Percentiles rank a stretch among this genome's conserved stretches.
phyloP scores from a whole-genome alignment of 2,113 vertebrate species.

The Pteruthius melanotis region DNA sequence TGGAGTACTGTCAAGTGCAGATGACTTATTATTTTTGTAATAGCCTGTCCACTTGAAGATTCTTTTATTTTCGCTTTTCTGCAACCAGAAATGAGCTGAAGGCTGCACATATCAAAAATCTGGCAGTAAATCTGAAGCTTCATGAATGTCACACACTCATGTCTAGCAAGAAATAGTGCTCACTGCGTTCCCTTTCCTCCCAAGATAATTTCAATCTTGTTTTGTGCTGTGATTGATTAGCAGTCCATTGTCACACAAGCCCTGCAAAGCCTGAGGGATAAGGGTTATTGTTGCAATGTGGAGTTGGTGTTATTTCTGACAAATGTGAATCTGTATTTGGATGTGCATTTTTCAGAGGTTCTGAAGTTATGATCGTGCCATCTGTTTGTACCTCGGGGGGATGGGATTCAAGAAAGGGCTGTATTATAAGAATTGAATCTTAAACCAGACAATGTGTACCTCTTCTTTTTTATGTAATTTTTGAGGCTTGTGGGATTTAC shows the following conservation, averaged over 20 bases:
- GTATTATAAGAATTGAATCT: background rate
- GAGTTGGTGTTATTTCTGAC: background rate
- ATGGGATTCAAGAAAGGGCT: background rate
- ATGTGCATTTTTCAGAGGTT: background rate
- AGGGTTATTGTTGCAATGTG: background rate
- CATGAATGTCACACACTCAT: accelerated
- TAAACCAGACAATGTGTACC: background rate
- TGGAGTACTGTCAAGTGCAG: background rate
- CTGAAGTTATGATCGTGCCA: background rate
- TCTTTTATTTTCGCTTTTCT: background rate
- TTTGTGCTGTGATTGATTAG: background rate
- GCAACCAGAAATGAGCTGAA: background rate
- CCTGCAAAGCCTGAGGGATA: background rate
- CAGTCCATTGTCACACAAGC: background rate
- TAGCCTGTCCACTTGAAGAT: background rate
- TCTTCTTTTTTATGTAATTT: background rate
- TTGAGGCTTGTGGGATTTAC: background rate
- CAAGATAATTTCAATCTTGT: background rate
- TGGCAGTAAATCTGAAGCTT: background rate
- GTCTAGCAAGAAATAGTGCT: background rate
- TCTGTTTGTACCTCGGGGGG: background rate
- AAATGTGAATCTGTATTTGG: background rate
- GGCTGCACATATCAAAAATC: background rate
- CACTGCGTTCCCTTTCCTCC: background rate
- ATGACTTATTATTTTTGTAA: background rate